Percentiles rank a stretch among this genome's conserved stretches.
These are phyloP conservation scores for Scortum barcoo DNA, from an alignment of 2,113 vertebrate species.

Conservation along the genomic window DNA sequence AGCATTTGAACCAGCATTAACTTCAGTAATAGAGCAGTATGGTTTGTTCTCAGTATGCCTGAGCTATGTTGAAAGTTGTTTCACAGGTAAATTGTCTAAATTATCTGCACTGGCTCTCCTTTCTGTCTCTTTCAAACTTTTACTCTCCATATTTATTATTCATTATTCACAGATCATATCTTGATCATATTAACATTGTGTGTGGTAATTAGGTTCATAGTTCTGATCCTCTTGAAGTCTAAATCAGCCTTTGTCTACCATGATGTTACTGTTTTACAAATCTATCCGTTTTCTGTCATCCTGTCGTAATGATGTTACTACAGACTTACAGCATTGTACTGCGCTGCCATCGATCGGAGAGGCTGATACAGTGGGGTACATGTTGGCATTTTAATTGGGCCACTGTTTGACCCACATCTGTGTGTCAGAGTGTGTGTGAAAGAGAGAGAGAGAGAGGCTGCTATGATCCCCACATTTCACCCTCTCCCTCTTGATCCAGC, in stretches of 20 bases:
- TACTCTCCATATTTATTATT: neutral
- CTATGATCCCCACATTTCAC: slow-evolving; percentile 16
- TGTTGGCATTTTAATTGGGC: slow-evolving; percentile 51
- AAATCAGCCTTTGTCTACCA: no score
- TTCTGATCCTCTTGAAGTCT: no score
- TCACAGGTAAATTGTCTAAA: neutral
- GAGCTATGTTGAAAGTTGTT: neutral
- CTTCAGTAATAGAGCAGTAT: neutral
- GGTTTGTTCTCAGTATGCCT: neutral
- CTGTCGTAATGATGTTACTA: neutral
- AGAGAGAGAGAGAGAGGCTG: neutral
- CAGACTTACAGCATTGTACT: neutral
- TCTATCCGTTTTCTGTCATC: no score
- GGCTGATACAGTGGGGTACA: slow-evolving; percentile 13
- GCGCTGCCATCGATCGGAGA: slow-evolving; percentile 23
- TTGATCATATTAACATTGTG: no score
- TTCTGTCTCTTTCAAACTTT: neutral
- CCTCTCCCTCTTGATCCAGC: neutral
- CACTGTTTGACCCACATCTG: slow-evolving; percentile 61
- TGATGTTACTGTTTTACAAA: no score
- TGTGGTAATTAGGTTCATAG: no score
- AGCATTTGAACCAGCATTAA: neutral
- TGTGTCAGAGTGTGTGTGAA: slow-evolving; percentile 11
- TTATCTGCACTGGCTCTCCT: neutral
- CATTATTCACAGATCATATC: neutral